phyloP scores from a whole-genome alignment of 2,113 vertebrate genomes.

The Saguinus midas region DNA sequence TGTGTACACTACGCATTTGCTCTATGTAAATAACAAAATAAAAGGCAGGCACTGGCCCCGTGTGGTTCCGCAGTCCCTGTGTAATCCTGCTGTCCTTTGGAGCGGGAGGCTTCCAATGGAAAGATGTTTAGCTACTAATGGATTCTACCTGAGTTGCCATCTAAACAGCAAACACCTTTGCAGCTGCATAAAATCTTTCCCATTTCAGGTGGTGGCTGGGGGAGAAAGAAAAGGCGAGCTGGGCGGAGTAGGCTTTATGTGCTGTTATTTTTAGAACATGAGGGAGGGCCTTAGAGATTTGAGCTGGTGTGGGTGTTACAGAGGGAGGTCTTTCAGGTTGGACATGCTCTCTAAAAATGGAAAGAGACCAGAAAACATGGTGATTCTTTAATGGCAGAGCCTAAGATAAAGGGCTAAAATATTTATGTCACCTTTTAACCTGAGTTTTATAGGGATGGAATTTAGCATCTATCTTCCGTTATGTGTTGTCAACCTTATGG shows the following conservation, averaged over 20 bases:
- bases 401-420: conserved; percentile 41
- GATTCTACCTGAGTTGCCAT: neutral
- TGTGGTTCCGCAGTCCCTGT: neutral
- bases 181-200: neutral
- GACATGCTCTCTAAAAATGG: conserved; percentile 26
- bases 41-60: neutral
- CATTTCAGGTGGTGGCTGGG: neutral
- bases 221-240: neutral
- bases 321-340: conserved; percentile 40
- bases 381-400: conserved; percentile 8
- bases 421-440: conserved; percentile 27
- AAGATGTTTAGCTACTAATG: neutral
- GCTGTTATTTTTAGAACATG: conserved; percentile 38
- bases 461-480: neutral
- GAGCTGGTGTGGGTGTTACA: neutral
- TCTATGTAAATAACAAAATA: conserved; percentile 41
- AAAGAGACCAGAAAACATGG: conserved; percentile 34
- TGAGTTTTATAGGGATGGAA: neutral
- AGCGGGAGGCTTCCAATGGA: neutral
- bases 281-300: neutral
- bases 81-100: neutral
- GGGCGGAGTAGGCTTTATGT: neutral
- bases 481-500: neutral
- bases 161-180: conserved; percentile 18
- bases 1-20: neutral